Evolutionary conservation across 2,113 vertebrate genomes (phyloP), one percentile per base, ranked within the genome.

Genomic region (Ploceus nigricollis): DNA sequence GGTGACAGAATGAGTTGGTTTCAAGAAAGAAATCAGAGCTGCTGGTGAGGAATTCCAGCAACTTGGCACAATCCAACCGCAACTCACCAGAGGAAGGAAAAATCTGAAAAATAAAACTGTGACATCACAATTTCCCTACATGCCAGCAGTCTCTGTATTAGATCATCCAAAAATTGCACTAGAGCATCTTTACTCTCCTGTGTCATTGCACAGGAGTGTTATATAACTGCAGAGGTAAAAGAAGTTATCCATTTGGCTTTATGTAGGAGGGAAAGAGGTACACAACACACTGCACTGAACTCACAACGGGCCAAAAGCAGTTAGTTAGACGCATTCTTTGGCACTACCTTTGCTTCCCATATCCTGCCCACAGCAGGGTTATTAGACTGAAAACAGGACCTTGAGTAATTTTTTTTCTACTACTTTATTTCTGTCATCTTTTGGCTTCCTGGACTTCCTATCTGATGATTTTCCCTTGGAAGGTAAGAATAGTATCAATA

Each of bases 191-290:
- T 58, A 83, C 33, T 71, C 21, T 71, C 35, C 47, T 75, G 9
- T 77, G 82, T 63, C 78, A 91, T 39, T 88, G 58, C 35, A 80
- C 17, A 33, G 61, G 37, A n/a, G 35, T 81, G 87, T 94, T 91
- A 82, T 13, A 54, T 54, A 96, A 94, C 42, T 85, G 82, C 57
- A 90, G 63, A 35, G 71, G 81, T 89, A 91, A 89, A 79, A 92
- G 39, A 77, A 84, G 69, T 72, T 71, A 69, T 17, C 53, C 12
- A 40, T 57, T 75, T 0, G 13, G 61, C 28, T 58, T 33, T 30
- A 53, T 27, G 54, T 79, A 66, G 78, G 84, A 93, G 78, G 54
- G 45, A 82, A 69, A 87, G 68, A 19, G 20, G 42, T 53, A 50
- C 71, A 71, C 20, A 48, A 68, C 47, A 86, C 45, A 53, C 28